These are phyloP conservation scores for Babyrousa celebensis DNA, from an alignment of 2,797 vertebrate genomes.

Conservation along the genomic window DNA sequence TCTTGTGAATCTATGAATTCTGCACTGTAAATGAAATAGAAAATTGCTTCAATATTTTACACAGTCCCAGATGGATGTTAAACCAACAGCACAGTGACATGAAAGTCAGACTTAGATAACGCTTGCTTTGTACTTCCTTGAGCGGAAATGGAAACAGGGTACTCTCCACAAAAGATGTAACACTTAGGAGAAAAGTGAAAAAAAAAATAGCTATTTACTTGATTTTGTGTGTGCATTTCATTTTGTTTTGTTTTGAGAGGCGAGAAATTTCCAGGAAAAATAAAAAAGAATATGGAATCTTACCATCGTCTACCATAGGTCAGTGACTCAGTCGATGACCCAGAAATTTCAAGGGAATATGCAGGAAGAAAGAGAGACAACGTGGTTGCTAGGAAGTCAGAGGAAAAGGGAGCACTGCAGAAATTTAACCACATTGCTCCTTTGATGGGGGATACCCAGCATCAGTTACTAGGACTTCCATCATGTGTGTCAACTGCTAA, in stretches of 20 bases:
- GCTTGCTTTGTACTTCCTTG: conserved; percentile 27
- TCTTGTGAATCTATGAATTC: conserved; percentile 61
- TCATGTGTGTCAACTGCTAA: background rate
- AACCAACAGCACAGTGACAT: background rate
- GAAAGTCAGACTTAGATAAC: conserved; percentile 36
- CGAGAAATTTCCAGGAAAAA: conserved; percentile 3
- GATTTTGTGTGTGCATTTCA: background rate
- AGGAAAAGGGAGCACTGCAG: background rate
- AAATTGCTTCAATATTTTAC: conserved; percentile 63
- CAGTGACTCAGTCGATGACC: background rate
- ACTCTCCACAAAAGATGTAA: background rate
- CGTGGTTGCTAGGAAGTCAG: background rate
- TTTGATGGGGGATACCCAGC: background rate
- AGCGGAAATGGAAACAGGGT: conserved; percentile 30
- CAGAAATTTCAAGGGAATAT: background rate
- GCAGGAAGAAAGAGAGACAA: background rate
- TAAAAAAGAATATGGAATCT: background rate
- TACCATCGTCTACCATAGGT: background rate
- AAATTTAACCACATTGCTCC: background rate
- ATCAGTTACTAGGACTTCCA: background rate
- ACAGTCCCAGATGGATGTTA: conserved; percentile 28
- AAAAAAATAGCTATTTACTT: background rate
- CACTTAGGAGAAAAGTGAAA: background rate
- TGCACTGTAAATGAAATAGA: background rate
- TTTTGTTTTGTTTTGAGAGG: background rate